phyloP scores from a whole-genome alignment of 2,797 vertebrate species.

The Mastacembelus armatus region DNA sequence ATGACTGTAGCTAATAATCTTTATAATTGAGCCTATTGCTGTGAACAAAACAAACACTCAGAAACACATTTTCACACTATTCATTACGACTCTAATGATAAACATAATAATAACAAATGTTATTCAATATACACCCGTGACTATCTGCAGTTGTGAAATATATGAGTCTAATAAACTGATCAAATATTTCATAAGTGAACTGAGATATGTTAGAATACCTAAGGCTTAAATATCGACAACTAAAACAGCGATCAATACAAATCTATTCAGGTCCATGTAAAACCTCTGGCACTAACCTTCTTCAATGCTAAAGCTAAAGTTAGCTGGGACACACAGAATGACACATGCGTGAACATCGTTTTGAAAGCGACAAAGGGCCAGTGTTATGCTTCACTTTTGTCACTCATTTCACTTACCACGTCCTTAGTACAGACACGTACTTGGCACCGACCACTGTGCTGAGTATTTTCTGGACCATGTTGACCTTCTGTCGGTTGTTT shows the following conservation, averaged over 20 bases:
- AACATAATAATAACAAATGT: no score
- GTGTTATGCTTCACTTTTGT: accelerated
- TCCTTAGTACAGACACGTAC: constrained; percentile 63
- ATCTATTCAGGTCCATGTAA: no score
- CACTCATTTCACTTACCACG: constrained; percentile 71
- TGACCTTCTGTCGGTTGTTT: constrained; percentile 48
- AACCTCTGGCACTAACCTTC: no score
- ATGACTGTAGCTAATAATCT: no score
- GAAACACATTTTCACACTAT: no score
- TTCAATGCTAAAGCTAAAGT: constrained; percentile 53
- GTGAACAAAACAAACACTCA: no score
- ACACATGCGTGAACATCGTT: constrained; percentile 14
- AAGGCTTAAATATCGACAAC: accelerated
- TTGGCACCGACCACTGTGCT: constrained; percentile 74
- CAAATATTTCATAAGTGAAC: neutral
- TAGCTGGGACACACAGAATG: constrained; percentile 63
- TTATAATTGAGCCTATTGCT: no score
- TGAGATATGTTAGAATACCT: neutral
- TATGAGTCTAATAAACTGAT: neutral
- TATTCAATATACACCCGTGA: no score
- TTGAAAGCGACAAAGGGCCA: accelerated
- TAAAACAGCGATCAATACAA: no score
- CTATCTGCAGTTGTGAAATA: no score
- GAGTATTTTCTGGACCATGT: constrained; percentile 71
- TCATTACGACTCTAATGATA: no score